A percentile compares a stretch with the other conserved stretches of the same genome.
phyloP scores from a whole-genome alignment of 2,888 invertebrate species.

The Bombylius discolor region DNA sequence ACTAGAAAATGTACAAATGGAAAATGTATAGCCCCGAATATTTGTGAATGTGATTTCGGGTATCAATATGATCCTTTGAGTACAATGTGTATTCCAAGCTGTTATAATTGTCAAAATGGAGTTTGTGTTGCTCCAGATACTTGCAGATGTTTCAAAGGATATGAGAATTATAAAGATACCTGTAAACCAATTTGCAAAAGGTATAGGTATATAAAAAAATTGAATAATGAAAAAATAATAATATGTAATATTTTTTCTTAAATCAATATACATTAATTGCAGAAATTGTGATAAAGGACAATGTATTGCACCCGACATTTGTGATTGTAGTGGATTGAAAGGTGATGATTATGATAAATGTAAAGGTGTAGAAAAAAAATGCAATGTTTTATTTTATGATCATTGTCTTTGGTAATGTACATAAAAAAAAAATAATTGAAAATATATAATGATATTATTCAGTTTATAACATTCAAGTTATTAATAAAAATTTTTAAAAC shows the following conservation, averaged over 20 bases:
- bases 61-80: background rate
- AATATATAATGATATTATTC: too few species aligned
- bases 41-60: constrained; percentile 37
- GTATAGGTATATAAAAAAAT: too few species aligned
- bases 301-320: constrained; percentile 38
- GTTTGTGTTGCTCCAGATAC: constrained; percentile 30
- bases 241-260: too few species aligned
- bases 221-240: too few species aligned
- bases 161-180: constrained; percentile 11
- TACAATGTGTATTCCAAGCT: constrained; percentile 26
- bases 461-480: too few species aligned
- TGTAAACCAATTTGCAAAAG: background rate
- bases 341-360: too few species aligned
- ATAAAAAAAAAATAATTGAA: too few species aligned
- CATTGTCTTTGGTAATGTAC: constrained; percentile 18
- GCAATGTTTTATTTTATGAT: too few species aligned
- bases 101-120: constrained; percentile 28
- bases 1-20: constrained; percentile 29
- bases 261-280: too few species aligned
- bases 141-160: constrained; percentile 38
- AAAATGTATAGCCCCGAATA: constrained; percentile 37
- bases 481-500: too few species aligned
- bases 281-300: constrained; percentile 30
- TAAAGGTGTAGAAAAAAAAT: too few species aligned
- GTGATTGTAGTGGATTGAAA: constrained; percentile 33